Evolutionary conservation across 2,888 invertebrate genomes (phyloP).

Genomic region (Leptodirus hochenwartii): DNA sequence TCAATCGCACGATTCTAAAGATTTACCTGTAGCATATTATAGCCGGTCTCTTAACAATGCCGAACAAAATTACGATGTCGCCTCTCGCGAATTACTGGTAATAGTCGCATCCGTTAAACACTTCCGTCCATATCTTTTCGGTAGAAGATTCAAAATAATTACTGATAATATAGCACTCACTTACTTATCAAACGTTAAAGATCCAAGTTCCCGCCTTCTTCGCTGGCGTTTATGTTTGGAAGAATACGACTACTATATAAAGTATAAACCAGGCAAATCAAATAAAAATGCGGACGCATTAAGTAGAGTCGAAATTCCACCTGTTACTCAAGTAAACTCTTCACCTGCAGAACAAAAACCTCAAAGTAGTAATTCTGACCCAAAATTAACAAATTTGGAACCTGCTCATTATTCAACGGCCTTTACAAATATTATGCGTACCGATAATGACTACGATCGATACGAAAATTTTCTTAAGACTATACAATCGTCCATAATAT

Average conservation of each 20-base stretch:
- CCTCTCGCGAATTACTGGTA: background rate
- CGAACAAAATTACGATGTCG: background rate
- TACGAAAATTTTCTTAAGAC: too few species aligned
- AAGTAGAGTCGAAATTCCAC: too few species aligned
- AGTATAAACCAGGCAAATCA: background rate
- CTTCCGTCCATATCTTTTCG: background rate
- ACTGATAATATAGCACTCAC: background rate
- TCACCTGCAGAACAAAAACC: too few species aligned
- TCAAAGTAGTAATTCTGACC: too few species aligned
- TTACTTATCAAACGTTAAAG: background rate
- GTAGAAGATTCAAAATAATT: background rate
- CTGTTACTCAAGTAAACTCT: too few species aligned
- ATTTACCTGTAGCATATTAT: background rate
- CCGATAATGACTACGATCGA: too few species aligned
- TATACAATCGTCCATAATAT: too few species aligned
- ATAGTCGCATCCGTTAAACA: background rate
- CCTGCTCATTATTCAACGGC: too few species aligned
- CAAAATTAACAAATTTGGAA: too few species aligned
- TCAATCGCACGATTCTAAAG: background rate
- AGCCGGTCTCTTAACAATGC: too few species aligned
- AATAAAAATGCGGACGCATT: background rate
- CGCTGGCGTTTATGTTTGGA: background rate
- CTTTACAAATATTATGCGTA: too few species aligned
- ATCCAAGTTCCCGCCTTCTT: background rate
- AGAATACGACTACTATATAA: conserved; percentile 1